Conservation (phyloP, 2,888 invertebrate species). For the Drosophila maculinotata region DNA sequence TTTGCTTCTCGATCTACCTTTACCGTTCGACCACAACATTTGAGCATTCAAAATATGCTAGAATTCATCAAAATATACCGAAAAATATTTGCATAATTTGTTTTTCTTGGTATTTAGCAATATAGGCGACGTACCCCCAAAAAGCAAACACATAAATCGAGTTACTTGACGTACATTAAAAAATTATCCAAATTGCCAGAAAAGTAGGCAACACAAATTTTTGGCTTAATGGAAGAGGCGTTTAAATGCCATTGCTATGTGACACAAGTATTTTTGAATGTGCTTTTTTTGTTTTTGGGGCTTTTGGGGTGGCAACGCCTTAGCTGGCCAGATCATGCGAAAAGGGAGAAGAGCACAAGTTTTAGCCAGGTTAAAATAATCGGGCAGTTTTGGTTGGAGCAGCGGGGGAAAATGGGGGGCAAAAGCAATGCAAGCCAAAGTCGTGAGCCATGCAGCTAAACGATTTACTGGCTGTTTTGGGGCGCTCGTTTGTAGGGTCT, state of each 20-base stretch:
- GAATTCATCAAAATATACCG: not conserved
- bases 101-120: conserved; percentile 27
- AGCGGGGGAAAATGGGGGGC: no score
- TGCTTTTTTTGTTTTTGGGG: conserved; percentile 1
- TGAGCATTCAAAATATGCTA: conserved; percentile 16
- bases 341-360: conserved; percentile 3
- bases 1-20: no score
- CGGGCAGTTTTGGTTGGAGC: not conserved
- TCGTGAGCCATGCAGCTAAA: conserved; percentile 59
- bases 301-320: not conserved
- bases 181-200: conserved; percentile 30
- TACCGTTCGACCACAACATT: no score
- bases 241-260: conserved; percentile 26
- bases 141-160: conserved; percentile 54
- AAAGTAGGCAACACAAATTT: conserved; percentile 40
- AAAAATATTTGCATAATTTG: conserved; percentile 23
- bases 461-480: conserved; percentile 54
- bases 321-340: conserved; percentile 25
- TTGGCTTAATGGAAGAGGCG: not conserved
- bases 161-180: conserved; percentile 20
- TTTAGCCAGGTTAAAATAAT: conserved; percentile 30
- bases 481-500: conserved; percentile 17
- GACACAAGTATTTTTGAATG: conserved; percentile 52
- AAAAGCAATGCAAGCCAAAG: conserved; percentile 17
- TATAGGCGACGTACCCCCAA: not conserved